Conservation (phyloP, 2,888 invertebrate species). For the Noctua fimbriata region DNA sequence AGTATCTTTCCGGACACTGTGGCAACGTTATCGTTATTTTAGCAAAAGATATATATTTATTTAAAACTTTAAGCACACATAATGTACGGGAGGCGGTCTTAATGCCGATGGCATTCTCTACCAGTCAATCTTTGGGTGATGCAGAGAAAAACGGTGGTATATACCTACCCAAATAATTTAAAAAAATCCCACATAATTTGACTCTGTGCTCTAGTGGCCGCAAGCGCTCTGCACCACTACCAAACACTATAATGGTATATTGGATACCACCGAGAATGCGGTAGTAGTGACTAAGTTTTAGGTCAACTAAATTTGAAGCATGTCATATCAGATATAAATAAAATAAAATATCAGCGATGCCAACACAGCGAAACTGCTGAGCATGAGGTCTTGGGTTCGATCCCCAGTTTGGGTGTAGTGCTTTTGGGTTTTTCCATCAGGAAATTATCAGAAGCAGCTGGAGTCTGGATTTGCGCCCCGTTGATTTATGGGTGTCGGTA, state of each 20-base stretch:
- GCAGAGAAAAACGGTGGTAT: not conserved
- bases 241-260: not conserved
- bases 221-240: not conserved
- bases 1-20: conserved; percentile 24
- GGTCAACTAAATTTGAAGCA: not conserved
- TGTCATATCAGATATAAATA: not conserved
- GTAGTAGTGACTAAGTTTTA: not conserved
- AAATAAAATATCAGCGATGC: not conserved
- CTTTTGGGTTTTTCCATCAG: not conserved
- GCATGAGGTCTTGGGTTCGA: not conserved
- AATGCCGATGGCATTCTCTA: not conserved
- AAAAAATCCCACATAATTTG: not conserved
- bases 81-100: not conserved
- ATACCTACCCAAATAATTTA: not conserved
- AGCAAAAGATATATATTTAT: not conserved
- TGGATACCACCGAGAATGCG: not conserved
- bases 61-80: too few relatives aligned
- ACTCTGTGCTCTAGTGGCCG: not conserved
- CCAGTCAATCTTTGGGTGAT: not conserved
- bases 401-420: not conserved
- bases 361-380: not conserved
- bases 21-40: not conserved
- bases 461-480: not conserved
- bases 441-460: not conserved
- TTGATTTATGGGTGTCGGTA: not conserved